Evolutionary conservation across 2,888 invertebrate genomes (phyloP), one percentile per base, ranked within the genome.

Genomic region (Epinotia nisella): DNA sequence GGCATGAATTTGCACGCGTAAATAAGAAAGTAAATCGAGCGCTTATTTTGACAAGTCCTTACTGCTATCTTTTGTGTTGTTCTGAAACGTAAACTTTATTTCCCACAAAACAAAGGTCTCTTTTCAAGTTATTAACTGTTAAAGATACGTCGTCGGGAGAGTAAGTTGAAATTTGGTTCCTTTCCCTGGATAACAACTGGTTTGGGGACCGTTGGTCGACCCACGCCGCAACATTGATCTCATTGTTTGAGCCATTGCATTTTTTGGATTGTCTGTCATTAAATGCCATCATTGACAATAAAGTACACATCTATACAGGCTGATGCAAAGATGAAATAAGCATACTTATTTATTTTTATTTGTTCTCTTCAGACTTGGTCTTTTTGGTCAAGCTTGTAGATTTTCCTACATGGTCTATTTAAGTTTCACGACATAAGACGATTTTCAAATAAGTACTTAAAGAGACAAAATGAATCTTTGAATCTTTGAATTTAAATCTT

Each of bases 181-280:
- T 76, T 76, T 76, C 74, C 61, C 75, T 68, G 70, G 59, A 75
- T 62, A 59, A 35, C 61, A 84, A 91, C 92, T 85, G 92, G 92
- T 92, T 92, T 86, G 75, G 70, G 84, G 78, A 91, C 92, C 92
- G 92, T 92, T 92, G 91, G 71, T 85, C 80, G 92, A 90, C 92
- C 91, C 79, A 81, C 83, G 72, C 67, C 49, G 49, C 82, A 80
- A 80, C 78, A 80, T 80, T 85, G 88, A 83, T 89, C 87, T 86
- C 88, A 87, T 88, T 91, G 90, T 89, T 86, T 86, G 86, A 89
- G 85, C 85, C 88, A 86, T 83, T 91, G 92, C 91, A 90, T 82
- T 89, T 92, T 92, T 88, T 83, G 87, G 83, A 87, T 81, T 84
- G 85, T 86, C 80, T 80, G 67, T 55, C 59, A 77, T 80, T 80